phyloP scores from a whole-genome alignment of 2,797 vertebrate genomes.

The Enteromius paludinosus region DNA sequence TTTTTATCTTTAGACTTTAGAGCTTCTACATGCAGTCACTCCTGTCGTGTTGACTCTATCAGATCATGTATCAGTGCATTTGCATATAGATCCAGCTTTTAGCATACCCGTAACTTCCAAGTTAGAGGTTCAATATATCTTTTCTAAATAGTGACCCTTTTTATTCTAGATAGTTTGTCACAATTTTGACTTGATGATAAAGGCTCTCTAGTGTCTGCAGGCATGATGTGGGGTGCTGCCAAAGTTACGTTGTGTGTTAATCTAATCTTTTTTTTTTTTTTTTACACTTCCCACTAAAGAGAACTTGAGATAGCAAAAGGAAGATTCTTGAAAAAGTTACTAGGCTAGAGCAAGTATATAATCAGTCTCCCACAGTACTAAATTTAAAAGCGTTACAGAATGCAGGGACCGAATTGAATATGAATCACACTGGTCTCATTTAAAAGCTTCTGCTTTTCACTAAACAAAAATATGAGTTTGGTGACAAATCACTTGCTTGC shows the following conservation, averaged over 20 bases:
- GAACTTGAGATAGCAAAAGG: background rate
- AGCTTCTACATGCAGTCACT: background rate
- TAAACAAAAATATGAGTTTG: background rate
- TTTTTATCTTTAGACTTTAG: background rate
- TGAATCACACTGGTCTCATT: background rate
- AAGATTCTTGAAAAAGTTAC: background rate
- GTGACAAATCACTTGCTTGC: background rate
- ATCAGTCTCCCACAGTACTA: background rate
- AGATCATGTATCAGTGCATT: background rate
- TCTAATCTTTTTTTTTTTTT: background rate
- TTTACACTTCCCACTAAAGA: background rate
- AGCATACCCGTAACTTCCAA: background rate
- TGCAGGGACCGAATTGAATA: background rate
- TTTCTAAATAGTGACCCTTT: background rate
- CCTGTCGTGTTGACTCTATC: background rate
- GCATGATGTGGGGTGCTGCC: background rate
- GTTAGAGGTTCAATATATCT: slow-evolving; percentile 15
- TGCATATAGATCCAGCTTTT: background rate
- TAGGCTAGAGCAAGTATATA: background rate
- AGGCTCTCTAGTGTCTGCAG: background rate
- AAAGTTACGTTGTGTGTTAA: background rate
- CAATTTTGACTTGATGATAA: background rate
- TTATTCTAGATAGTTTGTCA: background rate
- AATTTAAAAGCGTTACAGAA: background rate
- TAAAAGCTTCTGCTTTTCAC: background rate